Evolutionary conservation across 2,888 invertebrate species (phyloP).

Genomic region (Athalia circularis): DNA sequence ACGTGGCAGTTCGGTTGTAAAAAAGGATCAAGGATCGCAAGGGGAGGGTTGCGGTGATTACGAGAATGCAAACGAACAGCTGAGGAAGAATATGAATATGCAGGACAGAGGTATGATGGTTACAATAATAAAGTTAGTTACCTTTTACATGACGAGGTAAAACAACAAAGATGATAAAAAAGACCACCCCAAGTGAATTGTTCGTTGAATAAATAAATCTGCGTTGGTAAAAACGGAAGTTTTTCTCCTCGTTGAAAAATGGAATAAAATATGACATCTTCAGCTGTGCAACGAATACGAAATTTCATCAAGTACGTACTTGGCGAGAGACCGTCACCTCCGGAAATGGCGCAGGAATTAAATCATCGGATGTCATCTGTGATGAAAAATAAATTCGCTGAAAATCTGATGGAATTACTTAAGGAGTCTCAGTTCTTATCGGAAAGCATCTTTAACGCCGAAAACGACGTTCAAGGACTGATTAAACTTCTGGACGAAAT

Average conservation of each 20-base stretch:
- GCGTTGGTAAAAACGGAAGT: neutral
- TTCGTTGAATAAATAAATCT: constrained; percentile 30
- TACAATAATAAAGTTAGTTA: neutral
- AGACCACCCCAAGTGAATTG: constrained; percentile 1
- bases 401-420: constrained; percentile 56
- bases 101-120: constrained; percentile 59
- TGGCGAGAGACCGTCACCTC: constrained; percentile 55
- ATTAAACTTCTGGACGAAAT: constrained; percentile 49
- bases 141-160: neutral
- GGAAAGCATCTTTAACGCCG: constrained; percentile 60
- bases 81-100: constrained; percentile 57
- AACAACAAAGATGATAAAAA: constrained; percentile 9
- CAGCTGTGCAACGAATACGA: constrained; percentile 60
- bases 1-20: neutral
- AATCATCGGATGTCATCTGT: constrained; percentile 21
- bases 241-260: neutral
- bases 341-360: constrained; percentile 55
- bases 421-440: constrained; percentile 58
- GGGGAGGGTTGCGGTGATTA: constrained; percentile 56
- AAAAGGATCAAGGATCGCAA: constrained; percentile 21
- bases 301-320: constrained; percentile 57
- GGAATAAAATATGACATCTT: neutral
- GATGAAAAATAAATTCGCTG: constrained; percentile 46
- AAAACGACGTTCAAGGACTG: constrained; percentile 62
- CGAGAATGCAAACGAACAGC: constrained; percentile 59